Conservation (phyloP, 2,797 vertebrate genomes). For the Taeniopygia guttata region DNA sequence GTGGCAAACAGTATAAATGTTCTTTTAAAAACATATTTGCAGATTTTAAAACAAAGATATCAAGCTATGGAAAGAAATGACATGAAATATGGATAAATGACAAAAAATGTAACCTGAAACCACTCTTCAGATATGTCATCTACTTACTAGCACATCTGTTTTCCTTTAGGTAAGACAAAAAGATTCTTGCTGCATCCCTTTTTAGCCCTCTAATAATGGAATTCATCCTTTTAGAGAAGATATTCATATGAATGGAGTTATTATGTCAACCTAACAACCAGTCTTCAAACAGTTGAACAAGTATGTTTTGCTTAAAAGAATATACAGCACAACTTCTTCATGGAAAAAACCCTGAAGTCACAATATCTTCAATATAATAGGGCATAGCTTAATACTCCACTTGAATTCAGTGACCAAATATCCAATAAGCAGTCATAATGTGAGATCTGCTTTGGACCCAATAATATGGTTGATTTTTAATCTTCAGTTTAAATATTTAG, state of each 20-base stretch:
- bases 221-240: neutral
- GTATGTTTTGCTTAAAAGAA: neutral
- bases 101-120: neutral
- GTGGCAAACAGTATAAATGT: neutral
- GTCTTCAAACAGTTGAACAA: neutral
- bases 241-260: neutral
- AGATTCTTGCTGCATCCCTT: neutral
- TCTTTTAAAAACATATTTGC: neutral
- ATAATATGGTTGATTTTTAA: neutral
- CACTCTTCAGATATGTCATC: neutral
- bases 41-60: neutral
- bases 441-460: neutral
- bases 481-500: neutral
- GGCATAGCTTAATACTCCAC: neutral
- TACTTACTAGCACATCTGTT: neutral
- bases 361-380: neutral
- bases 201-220: neutral
- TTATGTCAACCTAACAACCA: neutral
- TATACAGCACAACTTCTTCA: neutral
- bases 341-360: neutral
- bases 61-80: neutral
- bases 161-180: neutral
- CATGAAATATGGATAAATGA: conserved; percentile 7
- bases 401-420: neutral
- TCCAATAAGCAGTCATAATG: neutral